Evolutionary conservation across 2,797 vertebrate species (phyloP).

Genomic region (Phrynocephalus forsythii): DNA sequence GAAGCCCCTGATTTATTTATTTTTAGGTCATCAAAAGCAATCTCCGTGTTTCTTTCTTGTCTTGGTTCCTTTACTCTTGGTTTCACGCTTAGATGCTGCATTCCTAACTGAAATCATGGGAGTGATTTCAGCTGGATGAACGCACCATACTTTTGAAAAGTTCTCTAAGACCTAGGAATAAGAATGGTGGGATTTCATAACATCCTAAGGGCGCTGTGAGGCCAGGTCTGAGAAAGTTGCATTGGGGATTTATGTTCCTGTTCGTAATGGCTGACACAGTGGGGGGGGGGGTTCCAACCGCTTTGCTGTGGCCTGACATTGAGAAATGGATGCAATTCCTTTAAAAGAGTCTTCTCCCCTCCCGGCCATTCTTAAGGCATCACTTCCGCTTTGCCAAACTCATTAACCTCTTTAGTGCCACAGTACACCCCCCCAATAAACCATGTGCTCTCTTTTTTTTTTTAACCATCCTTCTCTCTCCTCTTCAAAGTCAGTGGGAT

Average conservation of each 20-base stretch:
- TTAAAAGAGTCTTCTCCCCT: slow-evolving; percentile 52
- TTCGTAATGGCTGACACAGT: slow-evolving; percentile 43
- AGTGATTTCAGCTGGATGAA: not conserved
- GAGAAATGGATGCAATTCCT: slow-evolving; percentile 70
- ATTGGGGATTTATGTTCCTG: slow-evolving; percentile 54
- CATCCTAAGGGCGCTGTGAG: slow-evolving; percentile 12
- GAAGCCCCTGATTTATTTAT: not conserved
- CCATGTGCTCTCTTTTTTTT: slow-evolving; percentile 47
- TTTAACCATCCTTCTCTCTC: not conserved
- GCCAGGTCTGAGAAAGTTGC: slow-evolving; percentile 1
- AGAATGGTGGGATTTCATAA: slow-evolving; percentile 1
- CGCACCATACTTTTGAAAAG: not conserved
- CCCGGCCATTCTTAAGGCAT: slow-evolving; percentile 58
- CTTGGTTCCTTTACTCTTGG: too few relatives aligned
- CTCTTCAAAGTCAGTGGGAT: not conserved
- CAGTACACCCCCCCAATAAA: slow-evolving; percentile 37
- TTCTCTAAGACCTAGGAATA: slow-evolving; percentile 1
- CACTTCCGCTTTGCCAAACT: slow-evolving; percentile 70
- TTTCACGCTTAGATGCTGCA: not conserved
- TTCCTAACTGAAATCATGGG: not conserved
- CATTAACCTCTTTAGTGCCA: slow-evolving; percentile 71
- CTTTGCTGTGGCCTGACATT: slow-evolving; percentile 59
- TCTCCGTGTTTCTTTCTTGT: not conserved
- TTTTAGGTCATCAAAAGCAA: not conserved
- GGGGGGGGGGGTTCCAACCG: slow-evolving; percentile 31